Percentiles rank a stretch among this genome's conserved stretches.
phyloP scores from a whole-genome alignment of 30 jellyfish, hydroid and myxozoan genomes.

The Pseudorhiza aurosa region DNA sequence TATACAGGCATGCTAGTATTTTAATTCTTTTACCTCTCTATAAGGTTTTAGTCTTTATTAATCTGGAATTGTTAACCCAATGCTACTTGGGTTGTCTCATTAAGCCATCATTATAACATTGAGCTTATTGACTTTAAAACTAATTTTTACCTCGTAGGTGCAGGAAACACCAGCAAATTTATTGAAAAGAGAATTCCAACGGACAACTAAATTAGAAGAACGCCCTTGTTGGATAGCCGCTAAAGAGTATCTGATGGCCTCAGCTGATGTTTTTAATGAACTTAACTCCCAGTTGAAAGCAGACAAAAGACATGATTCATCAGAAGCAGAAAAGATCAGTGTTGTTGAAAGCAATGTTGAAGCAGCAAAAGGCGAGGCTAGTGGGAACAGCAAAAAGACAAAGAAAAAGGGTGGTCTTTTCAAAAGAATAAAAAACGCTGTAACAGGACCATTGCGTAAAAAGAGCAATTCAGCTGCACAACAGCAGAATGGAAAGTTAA shows the following conservation, averaged over 20 bases:
- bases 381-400: constrained; percentile 8
- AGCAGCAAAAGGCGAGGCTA: not conserved
- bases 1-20: no score
- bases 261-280: constrained; percentile 24
- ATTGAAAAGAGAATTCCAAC: no score
- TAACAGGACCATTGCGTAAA: constrained; percentile 29
- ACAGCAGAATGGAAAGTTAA: constrained; percentile 10
- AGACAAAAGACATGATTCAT: not conserved
- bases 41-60: no score
- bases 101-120: no score
- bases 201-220: no score
- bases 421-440: constrained; percentile 24
- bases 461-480: not conserved
- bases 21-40: no score
- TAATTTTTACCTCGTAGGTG: no score
- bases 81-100: no score
- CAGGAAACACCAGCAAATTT: no score
- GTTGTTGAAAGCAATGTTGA: constrained; percentile 27
- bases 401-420: constrained; percentile 38
- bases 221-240: no score
- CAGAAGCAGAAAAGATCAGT: constrained; percentile 36
- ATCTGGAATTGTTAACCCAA: no score
- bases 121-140: no score
- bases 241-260: constrained; percentile 51
- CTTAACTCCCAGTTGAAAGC: constrained; percentile 12